Conservation (phyloP, 2,113 vertebrate genomes). For the Muntiacus muntjak region DNA sequence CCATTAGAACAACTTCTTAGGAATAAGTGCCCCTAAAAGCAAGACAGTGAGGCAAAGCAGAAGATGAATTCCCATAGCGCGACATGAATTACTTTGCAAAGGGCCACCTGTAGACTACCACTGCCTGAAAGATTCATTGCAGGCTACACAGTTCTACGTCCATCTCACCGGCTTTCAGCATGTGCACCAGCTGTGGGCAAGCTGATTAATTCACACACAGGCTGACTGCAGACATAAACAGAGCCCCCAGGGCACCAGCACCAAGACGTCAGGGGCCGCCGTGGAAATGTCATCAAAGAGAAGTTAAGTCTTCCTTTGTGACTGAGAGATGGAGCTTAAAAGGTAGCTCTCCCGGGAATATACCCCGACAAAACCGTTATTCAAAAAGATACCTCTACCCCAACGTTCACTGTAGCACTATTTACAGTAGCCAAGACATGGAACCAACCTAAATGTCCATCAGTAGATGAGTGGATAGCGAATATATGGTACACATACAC, state of each 20-base stretch:
- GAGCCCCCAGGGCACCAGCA: fast-evolving
- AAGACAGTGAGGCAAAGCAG: neutral
- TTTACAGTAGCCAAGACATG: neutral
- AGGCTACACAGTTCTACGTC: neutral
- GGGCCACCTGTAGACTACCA: neutral
- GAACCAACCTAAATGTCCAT: neutral
- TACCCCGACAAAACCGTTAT: neutral
- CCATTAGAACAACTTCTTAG: neutral
- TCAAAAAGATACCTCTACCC: neutral
- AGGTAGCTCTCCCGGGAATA: neutral
- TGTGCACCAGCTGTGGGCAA: fast-evolving
- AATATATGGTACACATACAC: neutral
- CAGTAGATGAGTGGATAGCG: neutral
- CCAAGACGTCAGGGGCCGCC: neutral
- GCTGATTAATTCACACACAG: fast-evolving
- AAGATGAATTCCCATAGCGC: neutral
- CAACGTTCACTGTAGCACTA: neutral
- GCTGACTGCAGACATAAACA: neutral
- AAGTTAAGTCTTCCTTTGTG: neutral
- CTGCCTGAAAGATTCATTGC: neutral
- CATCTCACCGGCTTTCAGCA: neutral
- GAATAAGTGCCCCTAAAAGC: neutral
- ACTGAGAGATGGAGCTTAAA: neutral
- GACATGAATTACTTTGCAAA: neutral
- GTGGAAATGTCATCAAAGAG: neutral